Evolutionary conservation across 2,797 vertebrate species (phyloP).

Genomic region (Neosalanx taihuensis): DNA sequence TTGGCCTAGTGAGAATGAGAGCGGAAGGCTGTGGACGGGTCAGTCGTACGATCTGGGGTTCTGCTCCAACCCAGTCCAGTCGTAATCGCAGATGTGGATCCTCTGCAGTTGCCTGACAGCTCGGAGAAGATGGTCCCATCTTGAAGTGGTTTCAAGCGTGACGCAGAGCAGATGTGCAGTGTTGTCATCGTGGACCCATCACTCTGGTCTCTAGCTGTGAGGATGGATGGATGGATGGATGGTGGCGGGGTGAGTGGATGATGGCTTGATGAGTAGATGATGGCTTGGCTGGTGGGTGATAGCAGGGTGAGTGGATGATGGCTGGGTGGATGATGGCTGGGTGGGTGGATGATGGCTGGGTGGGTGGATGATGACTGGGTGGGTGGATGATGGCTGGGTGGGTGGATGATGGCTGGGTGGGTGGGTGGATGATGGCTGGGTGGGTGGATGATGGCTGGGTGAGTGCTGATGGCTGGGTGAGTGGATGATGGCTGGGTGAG

Average conservation of each 20-base stretch:
- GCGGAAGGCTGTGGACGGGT: no score
- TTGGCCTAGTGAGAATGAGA: conserved; percentile 30
- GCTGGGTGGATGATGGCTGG: no score
- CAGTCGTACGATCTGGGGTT: not conserved
- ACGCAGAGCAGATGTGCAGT: conserved; percentile 51
- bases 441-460: no score
- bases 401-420: no score
- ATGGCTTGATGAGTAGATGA: no score
- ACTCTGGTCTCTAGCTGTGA: not conserved
- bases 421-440: no score
- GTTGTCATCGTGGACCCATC: not conserved
- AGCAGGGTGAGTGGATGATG: not conserved
- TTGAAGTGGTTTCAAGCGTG: conserved; percentile 44
- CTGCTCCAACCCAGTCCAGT: not conserved
- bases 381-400: no score
- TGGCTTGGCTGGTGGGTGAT: not conserved
- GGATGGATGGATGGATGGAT: not conserved
- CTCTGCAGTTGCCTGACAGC: conserved; percentile 24
- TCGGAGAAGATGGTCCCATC: conserved; percentile 42
- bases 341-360: no score
- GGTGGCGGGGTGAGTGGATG: not conserved
- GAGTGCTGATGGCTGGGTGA: no score
- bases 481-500: no score
- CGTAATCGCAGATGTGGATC: conserved; percentile 27
- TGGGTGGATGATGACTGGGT: no score